Evolutionary conservation across 2,797 vertebrate genomes (phyloP), one percentile per base, ranked within the genome.

Genomic region (Sciurus carolinensis): DNA sequence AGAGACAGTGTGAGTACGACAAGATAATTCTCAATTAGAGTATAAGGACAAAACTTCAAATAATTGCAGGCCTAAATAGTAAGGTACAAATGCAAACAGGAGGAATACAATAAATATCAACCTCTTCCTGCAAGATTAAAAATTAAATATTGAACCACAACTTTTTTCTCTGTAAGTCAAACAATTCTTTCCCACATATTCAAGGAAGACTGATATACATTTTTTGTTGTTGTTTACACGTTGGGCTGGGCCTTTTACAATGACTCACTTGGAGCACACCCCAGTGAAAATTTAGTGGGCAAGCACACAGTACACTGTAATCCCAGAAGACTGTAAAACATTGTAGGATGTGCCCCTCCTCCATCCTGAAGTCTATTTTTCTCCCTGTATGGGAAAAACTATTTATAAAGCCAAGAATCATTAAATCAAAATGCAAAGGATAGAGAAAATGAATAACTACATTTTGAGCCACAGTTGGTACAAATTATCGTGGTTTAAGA

Each of bases 391-490:
- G 64, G 87, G 72, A 97, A 80, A 91, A 95, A 73, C 90, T 95
- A 69, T 92, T 94, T 94, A 39, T 39, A 83, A 77, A 93, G 90
- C 94, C 81, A 97, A 92, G 89, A 90, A 86, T 77, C 93, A 94
- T 97, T 95, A 97, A 97, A 79, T 96, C 80, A 96, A 90, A 96
- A 94, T 94, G 93, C 93, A 96, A 96, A 97, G 76, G 91, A 93
- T 95, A 76, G 91, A 96, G 90, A 92, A 93, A 96, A 96, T 92
- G 89, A 95, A 91, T 83, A 85, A 94, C 94, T 95, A 89, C 54
- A 95, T 94, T 93, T 90, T 75, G 89, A 96, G 73, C 77, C 85
- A 28, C n/a, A 54, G 94, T 94, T 96, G 94, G 92, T 88, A 72
- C 82, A 94, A 94, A 96, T 94, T 81, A 79, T 50, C 81, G 54